A percentile compares a stretch with the other conserved stretches of the same genome.
These are phyloP conservation scores for Protosalanx chinensis DNA, from an alignment of 2,797 vertebrate species.

Conservation along the genomic window DNA sequence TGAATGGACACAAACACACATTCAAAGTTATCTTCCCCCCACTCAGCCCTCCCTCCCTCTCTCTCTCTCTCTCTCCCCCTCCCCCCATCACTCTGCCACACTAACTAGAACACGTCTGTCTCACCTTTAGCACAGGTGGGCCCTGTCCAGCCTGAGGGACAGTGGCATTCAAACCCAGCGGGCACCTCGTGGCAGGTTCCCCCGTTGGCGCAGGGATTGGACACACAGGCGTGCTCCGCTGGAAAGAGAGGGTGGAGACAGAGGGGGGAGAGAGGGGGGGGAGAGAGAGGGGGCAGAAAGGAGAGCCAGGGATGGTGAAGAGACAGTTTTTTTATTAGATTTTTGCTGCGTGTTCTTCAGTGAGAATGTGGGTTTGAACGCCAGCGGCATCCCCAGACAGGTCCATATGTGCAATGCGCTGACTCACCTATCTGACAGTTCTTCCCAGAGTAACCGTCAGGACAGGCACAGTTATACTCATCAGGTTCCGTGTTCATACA, in stretches of 20 bases:
- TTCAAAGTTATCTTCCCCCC: too few species aligned
- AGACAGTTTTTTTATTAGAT: background rate
- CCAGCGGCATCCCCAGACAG: background rate
- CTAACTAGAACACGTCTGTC: slow-evolving; percentile 22
- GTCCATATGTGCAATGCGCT: background rate
- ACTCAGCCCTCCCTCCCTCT: too few species aligned
- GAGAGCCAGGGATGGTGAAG: background rate
- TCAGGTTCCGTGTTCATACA: slow-evolving; percentile 93
- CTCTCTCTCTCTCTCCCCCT: too few species aligned
- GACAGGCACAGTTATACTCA: slow-evolving; percentile 88
- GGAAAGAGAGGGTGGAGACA: slow-evolving; percentile 21
- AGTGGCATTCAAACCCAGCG: slow-evolving; percentile 90
- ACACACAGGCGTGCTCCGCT: slow-evolving; percentile 93
- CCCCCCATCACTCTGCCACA: background rate
- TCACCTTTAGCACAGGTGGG: slow-evolving; percentile 90
- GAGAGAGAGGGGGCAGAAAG: background rate
- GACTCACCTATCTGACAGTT: slow-evolving; percentile 90
- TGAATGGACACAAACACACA: background rate
- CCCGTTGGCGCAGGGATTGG: slow-evolving; percentile 92
- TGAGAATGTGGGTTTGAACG: too few species aligned
- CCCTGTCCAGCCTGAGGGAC: slow-evolving; percentile 89
- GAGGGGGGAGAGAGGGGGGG: background rate
- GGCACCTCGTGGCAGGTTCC: slow-evolving; percentile 89
- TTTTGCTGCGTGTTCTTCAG: background rate
- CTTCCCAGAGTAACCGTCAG: slow-evolving; percentile 88